Evolutionary conservation across 2,797 vertebrate genomes (phyloP).

Genomic region (Passerculus sandwichensis): DNA sequence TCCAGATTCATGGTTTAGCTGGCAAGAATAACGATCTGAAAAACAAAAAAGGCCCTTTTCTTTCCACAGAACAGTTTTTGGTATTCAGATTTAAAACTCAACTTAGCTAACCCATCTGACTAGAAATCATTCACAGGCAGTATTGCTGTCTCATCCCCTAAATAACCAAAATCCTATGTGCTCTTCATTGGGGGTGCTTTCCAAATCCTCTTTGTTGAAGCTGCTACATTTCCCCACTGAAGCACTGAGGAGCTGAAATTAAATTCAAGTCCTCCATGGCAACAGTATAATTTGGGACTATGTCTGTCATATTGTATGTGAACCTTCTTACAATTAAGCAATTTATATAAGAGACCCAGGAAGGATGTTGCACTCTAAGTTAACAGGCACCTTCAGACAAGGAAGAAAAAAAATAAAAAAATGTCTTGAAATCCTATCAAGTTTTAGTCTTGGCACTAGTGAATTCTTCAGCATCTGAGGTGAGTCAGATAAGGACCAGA

Average conservation of each 20-base stretch:
- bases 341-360: conserved; percentile 27
- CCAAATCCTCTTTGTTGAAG: conserved; percentile 4
- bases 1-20: neutral
- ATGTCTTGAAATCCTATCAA: neutral
- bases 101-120: neutral
- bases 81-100: neutral
- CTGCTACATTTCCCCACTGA: neutral
- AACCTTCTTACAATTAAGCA: conserved; percentile 25
- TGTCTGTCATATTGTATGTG: conserved; percentile 27
- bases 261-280: conserved; percentile 4
- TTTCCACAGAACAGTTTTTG: neutral
- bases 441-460: neutral
- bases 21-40: neutral
- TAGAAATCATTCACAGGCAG: neutral
- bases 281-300: conserved; percentile 33
- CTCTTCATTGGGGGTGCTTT: neutral
- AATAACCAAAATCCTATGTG: neutral
- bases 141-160: neutral
- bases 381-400: conserved; percentile 22
- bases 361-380: neutral
- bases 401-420: neutral
- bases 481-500: conserved; percentile 38
- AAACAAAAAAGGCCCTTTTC: neutral
- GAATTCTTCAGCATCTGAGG: conserved; percentile 1
- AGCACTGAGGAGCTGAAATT: neutral